These are phyloP conservation scores for Cotesia typhae DNA, from an alignment of 1,140 invertebrate genomes.

Conservation along the genomic window DNA sequence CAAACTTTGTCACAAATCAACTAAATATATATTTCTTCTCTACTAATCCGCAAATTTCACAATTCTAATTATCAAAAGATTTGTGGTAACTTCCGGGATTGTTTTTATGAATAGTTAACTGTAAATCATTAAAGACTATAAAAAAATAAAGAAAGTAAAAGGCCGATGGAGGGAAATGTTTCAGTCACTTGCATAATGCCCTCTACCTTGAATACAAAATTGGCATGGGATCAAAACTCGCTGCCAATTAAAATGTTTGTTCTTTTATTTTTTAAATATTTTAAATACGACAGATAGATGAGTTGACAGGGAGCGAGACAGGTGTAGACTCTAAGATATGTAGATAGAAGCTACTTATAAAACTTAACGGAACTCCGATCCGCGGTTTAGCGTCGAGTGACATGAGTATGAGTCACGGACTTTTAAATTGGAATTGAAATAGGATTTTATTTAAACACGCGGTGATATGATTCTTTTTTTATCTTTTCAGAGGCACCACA, in stretches of 20 bases:
- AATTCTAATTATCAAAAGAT: too few relatives aligned
- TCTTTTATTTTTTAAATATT: too few relatives aligned
- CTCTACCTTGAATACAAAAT: slow-evolving; percentile 26
- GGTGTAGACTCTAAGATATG: background rate
- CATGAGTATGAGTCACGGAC: slow-evolving; percentile 23
- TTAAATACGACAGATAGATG: background rate
- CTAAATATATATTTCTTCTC: too few relatives aligned
- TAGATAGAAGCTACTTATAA: too few relatives aligned
- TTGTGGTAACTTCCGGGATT: too few relatives aligned
- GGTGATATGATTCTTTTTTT: background rate
- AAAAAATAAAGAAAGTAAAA: too few relatives aligned
- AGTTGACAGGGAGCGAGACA: background rate
- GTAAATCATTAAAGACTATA: too few relatives aligned
- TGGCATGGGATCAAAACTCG: slow-evolving; percentile 20
- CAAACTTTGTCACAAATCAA: too few relatives aligned
- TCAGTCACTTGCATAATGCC: slow-evolving; percentile 15
- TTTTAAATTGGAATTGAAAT: slow-evolving; percentile 6
- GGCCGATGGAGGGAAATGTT: background rate
- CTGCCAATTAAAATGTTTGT: slow-evolving; percentile 6
- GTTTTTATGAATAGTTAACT: too few relatives aligned
- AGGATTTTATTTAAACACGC: background rate
- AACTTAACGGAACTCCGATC: too few relatives aligned
- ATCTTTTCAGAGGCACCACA: slow-evolving; percentile 56
- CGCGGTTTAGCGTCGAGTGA: slow-evolving; percentile 10
- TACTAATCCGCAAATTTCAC: too few relatives aligned